Conservation (phyloP, 2,797 vertebrate species). For the Sebastes baramenuke region DNA sequence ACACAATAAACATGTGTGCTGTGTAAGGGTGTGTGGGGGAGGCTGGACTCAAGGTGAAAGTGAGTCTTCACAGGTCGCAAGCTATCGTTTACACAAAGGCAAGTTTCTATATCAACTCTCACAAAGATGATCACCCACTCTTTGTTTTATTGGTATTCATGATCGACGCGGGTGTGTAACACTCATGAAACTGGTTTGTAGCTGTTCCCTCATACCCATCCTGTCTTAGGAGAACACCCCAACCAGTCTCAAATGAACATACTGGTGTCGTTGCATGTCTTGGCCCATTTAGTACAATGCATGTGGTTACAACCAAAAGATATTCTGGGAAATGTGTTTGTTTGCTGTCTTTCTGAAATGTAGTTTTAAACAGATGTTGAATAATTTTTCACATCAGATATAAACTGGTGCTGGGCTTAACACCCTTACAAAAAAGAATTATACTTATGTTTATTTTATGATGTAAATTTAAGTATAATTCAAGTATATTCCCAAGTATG, state of each 20-base stretch:
- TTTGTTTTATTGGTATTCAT: neutral
- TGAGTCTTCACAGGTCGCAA: neutral
- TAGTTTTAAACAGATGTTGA: neutral
- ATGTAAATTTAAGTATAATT: accelerated
- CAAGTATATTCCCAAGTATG: no score
- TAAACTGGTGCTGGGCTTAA: no score
- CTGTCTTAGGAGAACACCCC: neutral
- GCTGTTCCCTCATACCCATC: neutral
- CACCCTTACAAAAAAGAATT: no score
- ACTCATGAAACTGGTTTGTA: neutral
- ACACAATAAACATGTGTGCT: constrained; percentile 57
- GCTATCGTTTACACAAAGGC: neutral
- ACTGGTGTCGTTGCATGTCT: neutral
- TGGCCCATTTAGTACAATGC: neutral
- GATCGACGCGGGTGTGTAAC: neutral
- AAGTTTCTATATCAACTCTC: neutral
- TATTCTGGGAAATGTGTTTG: neutral
- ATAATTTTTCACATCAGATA: neutral
- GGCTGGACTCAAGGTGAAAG: constrained; percentile 62
- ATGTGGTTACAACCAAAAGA: neutral
- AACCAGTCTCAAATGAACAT: no score
- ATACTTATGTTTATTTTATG: no score
- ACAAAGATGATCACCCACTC: neutral
- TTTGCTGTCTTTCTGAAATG: neutral
- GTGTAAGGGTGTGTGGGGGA: constrained; percentile 7